These are phyloP conservation scores for Pogona vitticeps DNA, from an alignment of 2,113 vertebrate species.

Conservation along the genomic window DNA sequence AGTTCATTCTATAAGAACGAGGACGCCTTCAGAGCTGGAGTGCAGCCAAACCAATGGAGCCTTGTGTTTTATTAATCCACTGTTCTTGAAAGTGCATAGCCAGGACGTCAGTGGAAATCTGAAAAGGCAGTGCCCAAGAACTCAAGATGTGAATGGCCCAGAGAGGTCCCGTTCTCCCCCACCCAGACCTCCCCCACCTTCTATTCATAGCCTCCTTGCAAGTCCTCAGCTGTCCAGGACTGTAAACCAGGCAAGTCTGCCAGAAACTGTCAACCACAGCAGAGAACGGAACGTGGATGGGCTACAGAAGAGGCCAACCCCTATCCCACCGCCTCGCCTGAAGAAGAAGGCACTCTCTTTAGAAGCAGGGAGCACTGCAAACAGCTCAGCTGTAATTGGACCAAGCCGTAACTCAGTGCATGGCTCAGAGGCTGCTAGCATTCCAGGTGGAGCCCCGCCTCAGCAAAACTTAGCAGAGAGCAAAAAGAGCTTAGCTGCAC, in stretches of 20 bases:
- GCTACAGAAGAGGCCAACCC: slow-evolving; percentile 72
- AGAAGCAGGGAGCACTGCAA: slow-evolving; percentile 70
- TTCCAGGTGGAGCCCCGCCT: slow-evolving; percentile 72
- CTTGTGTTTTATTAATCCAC: slow-evolving; percentile 92
- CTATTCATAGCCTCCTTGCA: slow-evolving; percentile 77
- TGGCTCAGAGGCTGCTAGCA: slow-evolving; percentile 70
- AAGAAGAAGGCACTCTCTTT: slow-evolving; percentile 81
- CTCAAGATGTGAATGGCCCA: slow-evolving; percentile 71
- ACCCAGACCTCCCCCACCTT: slow-evolving; percentile 81
- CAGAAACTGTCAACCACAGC: slow-evolving; percentile 75
- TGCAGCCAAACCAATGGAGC: slow-evolving; percentile 85
- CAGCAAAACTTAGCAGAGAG: slow-evolving; percentile 46
- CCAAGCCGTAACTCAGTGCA: slow-evolving; percentile 27
- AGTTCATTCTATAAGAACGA: slow-evolving; percentile 83
- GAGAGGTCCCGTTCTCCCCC: slow-evolving; percentile 77
- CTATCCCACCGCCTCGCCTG: slow-evolving; percentile 79
- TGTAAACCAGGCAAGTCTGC: slow-evolving; percentile 79
- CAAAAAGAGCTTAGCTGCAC: slow-evolving; percentile 45
- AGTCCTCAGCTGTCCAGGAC: slow-evolving; percentile 76
- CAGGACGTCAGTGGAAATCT: slow-evolving; percentile 74
- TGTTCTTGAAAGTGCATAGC: slow-evolving; percentile 90
- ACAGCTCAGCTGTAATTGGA: not conserved
- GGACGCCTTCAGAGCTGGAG: slow-evolving; percentile 80
- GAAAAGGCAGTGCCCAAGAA: slow-evolving; percentile 63
- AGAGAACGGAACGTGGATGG: slow-evolving; percentile 68